Base-by-base conservation (phyloP, 2,113 vertebrate genomes). In the Emydura subglobosa region DNA sequence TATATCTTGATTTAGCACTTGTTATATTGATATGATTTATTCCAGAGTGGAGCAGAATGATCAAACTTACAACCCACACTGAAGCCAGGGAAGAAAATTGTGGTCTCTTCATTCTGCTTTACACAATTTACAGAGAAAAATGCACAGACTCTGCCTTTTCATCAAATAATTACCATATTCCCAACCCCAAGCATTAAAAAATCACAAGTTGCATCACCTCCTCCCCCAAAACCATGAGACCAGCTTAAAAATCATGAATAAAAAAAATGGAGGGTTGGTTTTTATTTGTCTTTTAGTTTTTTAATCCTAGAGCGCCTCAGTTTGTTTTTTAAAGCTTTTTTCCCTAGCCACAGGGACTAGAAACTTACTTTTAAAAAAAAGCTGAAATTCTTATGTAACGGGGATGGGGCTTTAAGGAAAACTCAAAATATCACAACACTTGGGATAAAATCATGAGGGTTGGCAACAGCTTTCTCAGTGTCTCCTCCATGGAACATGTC, bases 401-500 rank as follows among this genome's bases (percentile, higher is more conserved):
- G 34, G 65, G 8, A n/a, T 39, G 65, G 65, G 61, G 65, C n/a
- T 39, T 72, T 72, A 72, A 72, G n/a, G 34, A 39, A 39, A 72
- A 72, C 65, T 39, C 34, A 34, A n/a, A 72, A 39, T 39, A 39
- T 9, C 34, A 68, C 34, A n/a, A 68, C 14, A 19, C 61, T n/a
- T n/a, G 34, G 61, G 19, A n/a, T 68, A 68, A 34, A 68, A n/a
- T 68, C 34, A 68, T 19, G 34, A 68, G 61, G 14, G 16, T n/a
- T 68, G 61, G 61, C 61, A n/a, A 68, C 31, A 19, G 47, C 74
- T 72, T 6, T 90, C 72, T 44, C 47, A 42, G 29, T 2, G 42
- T 44, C 74, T 44, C 84, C 90, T 83, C 53, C 51, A 6, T 49
- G n/a, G 78, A 4, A 55, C 59, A n/a, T 0, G 0, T 81, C 82